Evolutionary conservation across 2,888 invertebrate species (phyloP).

Genomic region (Charanyca ferruginea): DNA sequence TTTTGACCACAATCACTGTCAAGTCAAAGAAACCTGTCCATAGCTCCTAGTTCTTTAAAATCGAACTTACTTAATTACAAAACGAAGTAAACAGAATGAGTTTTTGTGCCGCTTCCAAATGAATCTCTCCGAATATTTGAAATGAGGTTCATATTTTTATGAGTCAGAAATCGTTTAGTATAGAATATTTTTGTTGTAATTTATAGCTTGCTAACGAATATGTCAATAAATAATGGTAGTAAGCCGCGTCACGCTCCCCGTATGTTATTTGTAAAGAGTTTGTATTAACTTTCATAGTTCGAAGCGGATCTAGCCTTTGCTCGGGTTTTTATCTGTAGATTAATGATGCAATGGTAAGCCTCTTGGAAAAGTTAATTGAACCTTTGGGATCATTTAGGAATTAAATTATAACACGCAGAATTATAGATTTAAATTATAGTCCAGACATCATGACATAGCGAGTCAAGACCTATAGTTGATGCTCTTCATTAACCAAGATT

Average conservation of each 20-base stretch:
- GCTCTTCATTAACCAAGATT: too few species aligned
- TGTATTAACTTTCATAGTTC: conserved; percentile 40
- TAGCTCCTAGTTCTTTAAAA: conserved; percentile 42
- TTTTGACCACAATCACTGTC: conserved; percentile 44
- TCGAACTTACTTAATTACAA: conserved; percentile 59
- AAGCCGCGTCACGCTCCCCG: conserved; percentile 64
- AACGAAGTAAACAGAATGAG: conserved; percentile 61
- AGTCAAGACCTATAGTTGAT: too few species aligned
- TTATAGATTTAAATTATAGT: background rate
- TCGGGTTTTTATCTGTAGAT: conserved; percentile 13
- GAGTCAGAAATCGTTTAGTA: conserved; percentile 62
- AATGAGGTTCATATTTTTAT: conserved; percentile 70
- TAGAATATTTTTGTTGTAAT: conserved; percentile 72
- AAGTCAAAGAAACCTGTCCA: conserved; percentile 43
- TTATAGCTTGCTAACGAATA: conserved; percentile 82
- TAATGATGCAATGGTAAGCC: conserved; percentile 38
- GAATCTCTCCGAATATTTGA: conserved; percentile 59
- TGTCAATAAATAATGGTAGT: conserved; percentile 79
- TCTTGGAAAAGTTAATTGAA: conserved; percentile 34
- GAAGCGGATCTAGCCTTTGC: conserved; percentile 14
- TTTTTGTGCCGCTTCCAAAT: conserved; percentile 53
- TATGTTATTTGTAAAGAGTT: conserved; percentile 43
- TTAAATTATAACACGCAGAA: conserved; percentile 4
- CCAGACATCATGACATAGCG: too few species aligned
- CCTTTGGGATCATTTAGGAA: conserved; percentile 16